These are phyloP conservation scores for Hepsetus odoe DNA, from an alignment of 2,113 vertebrate species.

Conservation along the genomic window DNA sequence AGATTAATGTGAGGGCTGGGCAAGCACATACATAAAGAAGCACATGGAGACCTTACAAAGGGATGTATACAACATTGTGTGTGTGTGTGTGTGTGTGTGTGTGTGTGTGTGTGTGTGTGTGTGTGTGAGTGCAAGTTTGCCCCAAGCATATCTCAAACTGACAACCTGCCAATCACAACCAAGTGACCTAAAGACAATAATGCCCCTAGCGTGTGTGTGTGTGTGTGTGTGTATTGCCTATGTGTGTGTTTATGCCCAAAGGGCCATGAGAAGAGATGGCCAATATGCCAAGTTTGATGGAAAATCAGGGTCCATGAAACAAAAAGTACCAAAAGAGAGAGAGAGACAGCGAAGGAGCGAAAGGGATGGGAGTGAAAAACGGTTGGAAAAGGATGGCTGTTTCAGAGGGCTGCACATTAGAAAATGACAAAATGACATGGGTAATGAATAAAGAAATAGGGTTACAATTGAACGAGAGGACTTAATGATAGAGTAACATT, in stretches of 20 bases:
- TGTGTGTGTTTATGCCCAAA: constrained; percentile 1
- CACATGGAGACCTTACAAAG: too few relatives aligned
- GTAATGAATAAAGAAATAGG: constrained; percentile 59
- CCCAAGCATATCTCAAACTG: background rate
- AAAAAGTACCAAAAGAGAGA: background rate
- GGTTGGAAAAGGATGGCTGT: constrained; percentile 37
- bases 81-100: constrained; percentile 1
- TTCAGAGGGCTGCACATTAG: constrained; percentile 48
- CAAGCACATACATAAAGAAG: too few relatives aligned
- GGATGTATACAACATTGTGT: too few relatives aligned
- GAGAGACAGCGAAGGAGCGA: background rate
- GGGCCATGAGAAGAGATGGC: background rate
- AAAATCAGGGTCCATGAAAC: background rate
- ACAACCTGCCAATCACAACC: constrained; percentile 11
- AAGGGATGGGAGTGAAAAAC: constrained; percentile 12
- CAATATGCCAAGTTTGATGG: background rate
- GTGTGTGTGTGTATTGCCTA: background rate
- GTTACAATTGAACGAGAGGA: constrained; percentile 54
- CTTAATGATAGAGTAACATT: constrained; percentile 60
- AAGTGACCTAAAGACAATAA: constrained; percentile 18
- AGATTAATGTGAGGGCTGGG: too few relatives aligned
- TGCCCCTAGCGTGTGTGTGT: background rate
- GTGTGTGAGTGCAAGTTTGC: background rate
- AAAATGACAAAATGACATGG: constrained; percentile 49
- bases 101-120: background rate